Evolutionary conservation across 2,888 invertebrate genomes (phyloP).

Genomic region (Pachydiplax longipennis): DNA sequence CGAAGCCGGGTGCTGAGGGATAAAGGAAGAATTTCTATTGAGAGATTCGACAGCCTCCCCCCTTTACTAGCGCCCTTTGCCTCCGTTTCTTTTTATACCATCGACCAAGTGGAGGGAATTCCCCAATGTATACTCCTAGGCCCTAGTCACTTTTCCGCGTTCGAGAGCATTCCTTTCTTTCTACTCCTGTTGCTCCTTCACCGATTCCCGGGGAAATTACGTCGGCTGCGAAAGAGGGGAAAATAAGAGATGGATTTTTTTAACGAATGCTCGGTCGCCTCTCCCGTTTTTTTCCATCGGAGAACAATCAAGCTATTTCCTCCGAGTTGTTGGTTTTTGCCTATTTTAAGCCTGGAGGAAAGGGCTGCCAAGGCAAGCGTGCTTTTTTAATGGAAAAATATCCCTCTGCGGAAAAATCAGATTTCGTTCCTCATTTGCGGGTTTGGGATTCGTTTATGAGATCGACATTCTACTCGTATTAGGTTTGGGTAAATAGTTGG

Average conservation of each 20-base stretch:
- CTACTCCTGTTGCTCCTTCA: not conserved
- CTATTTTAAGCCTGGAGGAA: not conserved
- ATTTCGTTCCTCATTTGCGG: not conserved
- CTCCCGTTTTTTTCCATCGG: not conserved
- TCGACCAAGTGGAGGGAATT: constrained; percentile 5
- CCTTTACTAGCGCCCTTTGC: no score
- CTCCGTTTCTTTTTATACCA: not conserved
- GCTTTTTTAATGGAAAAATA: not conserved
- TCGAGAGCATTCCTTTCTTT: not conserved
- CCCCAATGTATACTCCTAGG: not conserved
- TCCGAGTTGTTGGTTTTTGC: not conserved
- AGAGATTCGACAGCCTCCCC: not conserved
- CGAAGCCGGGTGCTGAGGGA: not conserved
- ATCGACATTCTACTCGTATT: not conserved
- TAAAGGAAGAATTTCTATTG: not conserved
- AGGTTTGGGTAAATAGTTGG: no score
- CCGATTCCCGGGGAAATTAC: not conserved
- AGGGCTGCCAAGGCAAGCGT: not conserved
- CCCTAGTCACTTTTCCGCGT: constrained; percentile 16
- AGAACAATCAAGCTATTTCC: not conserved
- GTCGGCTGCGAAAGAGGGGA: not conserved
- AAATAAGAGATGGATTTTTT: not conserved
- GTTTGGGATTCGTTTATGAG: not conserved
- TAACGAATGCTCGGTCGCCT: not conserved
- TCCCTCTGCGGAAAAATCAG: not conserved